These are phyloP conservation scores for Agrenia bidenticulata DNA, from an alignment of 2,888 invertebrate species.

Conservation along the genomic window DNA sequence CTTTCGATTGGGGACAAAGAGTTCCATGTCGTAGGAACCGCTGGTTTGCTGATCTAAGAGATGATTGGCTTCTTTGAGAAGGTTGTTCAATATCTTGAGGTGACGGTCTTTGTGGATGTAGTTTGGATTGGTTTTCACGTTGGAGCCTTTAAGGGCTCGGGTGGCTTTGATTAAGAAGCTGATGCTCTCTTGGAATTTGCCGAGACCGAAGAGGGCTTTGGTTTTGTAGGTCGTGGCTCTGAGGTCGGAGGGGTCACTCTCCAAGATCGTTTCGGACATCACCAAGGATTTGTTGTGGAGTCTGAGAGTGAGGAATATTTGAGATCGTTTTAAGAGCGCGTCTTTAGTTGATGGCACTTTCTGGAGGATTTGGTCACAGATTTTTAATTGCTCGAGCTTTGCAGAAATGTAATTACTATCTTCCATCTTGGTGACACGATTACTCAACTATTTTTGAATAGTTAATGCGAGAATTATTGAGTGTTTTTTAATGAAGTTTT, in stretches of 20 bases:
- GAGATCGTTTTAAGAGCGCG: background rate
- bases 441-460: too few species aligned
- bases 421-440: too few species aligned
- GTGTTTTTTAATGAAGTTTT: too few species aligned
- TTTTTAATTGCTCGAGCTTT: too few species aligned
- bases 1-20: conserved; percentile 13
- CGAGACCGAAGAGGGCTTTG: conserved; percentile 16
- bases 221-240: background rate
- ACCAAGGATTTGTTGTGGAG: conserved; percentile 1
- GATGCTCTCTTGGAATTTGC: background rate
- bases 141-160: background rate
- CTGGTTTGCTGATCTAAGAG: background rate
- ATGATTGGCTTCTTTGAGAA: background rate
- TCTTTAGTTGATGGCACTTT: too few species aligned
- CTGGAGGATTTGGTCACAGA: too few species aligned
- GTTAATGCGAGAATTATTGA: too few species aligned
- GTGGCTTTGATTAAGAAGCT: background rate
- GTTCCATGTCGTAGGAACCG: conserved; percentile 7
- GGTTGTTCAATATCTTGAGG: background rate
- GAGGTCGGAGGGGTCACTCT: background rate
- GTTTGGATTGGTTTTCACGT: background rate
- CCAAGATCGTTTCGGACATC: background rate
- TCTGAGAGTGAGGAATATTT: background rate
- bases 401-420: too few species aligned
- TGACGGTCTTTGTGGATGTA: background rate